Percentiles rank a stretch among this genome's conserved stretches.
These are phyloP conservation scores for Saccostrea cuccullata DNA, from an alignment of 1,140 invertebrate genomes.

Conservation along the genomic window DNA sequence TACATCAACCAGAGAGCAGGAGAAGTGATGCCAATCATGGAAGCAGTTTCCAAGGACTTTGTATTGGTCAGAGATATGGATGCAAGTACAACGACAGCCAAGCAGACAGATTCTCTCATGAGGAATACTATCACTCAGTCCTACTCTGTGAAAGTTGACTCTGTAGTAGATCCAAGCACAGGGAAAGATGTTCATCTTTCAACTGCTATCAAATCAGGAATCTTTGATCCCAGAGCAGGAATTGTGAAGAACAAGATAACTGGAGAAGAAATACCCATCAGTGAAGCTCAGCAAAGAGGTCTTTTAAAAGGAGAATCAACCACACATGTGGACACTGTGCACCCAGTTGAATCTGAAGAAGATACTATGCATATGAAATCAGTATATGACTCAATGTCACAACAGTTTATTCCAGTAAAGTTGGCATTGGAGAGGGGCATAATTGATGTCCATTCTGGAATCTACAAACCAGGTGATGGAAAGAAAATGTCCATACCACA, in stretches of 20 bases:
- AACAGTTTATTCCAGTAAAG: conserved; percentile 83
- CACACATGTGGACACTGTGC: not conserved
- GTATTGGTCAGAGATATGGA: conserved; percentile 65
- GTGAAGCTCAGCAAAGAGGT: conserved; percentile 87
- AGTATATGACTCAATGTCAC: conserved; percentile 84
- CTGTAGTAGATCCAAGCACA: conserved; percentile 71
- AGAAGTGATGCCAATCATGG: conserved; percentile 85
- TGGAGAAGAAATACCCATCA: conserved; percentile 83
- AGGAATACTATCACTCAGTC: conserved; percentile 65
- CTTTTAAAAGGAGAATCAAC: conserved; percentile 81
- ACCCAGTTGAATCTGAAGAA: conserved; percentile 35
- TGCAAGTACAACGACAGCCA: conserved; percentile 58
- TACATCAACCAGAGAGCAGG: conserved; percentile 86
- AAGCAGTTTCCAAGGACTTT: conserved; percentile 80
- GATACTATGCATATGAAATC: conserved; percentile 64
- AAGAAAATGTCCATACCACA: conserved; percentile 84
- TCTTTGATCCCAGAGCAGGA: conserved; percentile 68
- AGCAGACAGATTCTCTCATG: conserved; percentile 56
- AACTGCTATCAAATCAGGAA: conserved; percentile 87
- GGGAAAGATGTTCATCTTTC: conserved; percentile 89
- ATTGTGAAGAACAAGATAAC: conserved; percentile 83
- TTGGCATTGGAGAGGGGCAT: conserved; percentile 88
- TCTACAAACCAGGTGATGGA: conserved; percentile 87
- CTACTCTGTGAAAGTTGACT: conserved; percentile 66
- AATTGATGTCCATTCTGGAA: conserved; percentile 87